Conservation (phyloP, 2,888 invertebrate species). For the Teinopalpus imperialis region DNA sequence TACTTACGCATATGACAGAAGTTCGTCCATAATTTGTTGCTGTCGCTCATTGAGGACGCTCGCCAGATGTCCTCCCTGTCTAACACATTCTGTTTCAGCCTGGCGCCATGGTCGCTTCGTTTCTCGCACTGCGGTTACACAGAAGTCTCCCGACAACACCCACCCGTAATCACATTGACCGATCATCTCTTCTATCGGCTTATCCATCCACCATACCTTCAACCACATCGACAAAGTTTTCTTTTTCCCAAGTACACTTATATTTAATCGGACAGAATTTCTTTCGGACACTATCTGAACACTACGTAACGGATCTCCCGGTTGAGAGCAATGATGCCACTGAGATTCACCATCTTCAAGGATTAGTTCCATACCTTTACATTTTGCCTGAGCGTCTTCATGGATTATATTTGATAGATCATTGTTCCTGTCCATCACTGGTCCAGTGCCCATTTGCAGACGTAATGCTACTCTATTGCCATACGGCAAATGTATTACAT, state of each 20-base stretch:
- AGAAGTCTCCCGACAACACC: slow-evolving; percentile 85
- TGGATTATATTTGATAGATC: slow-evolving; percentile 60
- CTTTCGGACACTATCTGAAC: slow-evolving; percentile 83
- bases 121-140: slow-evolving; percentile 83
- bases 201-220: slow-evolving; percentile 84
- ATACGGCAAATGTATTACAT: slow-evolving; percentile 86
- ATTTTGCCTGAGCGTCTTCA: slow-evolving; percentile 61
- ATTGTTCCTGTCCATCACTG: slow-evolving; percentile 53
- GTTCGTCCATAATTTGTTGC: slow-evolving; percentile 83
- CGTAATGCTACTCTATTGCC: slow-evolving; percentile 85
- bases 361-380: slow-evolving; percentile 81
- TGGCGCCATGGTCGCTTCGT: slow-evolving; percentile 83
- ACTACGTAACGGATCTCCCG: slow-evolving; percentile 79
- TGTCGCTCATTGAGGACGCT: slow-evolving; percentile 84
- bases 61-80: slow-evolving; percentile 85
- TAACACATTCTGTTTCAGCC: slow-evolving; percentile 85
- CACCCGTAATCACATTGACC: slow-evolving; percentile 87
- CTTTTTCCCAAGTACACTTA: slow-evolving; percentile 62
- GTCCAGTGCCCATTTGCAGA: slow-evolving; percentile 80
- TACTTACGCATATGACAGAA: slow-evolving; percentile 84
- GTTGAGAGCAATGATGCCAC: slow-evolving; percentile 83
- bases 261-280: slow-evolving; percentile 78
- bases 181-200: slow-evolving; percentile 82
- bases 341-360: slow-evolving; percentile 80
- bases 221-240: slow-evolving; percentile 76